Conservation (phyloP, 2,113 vertebrate species). For the Centropristis striata region DNA sequence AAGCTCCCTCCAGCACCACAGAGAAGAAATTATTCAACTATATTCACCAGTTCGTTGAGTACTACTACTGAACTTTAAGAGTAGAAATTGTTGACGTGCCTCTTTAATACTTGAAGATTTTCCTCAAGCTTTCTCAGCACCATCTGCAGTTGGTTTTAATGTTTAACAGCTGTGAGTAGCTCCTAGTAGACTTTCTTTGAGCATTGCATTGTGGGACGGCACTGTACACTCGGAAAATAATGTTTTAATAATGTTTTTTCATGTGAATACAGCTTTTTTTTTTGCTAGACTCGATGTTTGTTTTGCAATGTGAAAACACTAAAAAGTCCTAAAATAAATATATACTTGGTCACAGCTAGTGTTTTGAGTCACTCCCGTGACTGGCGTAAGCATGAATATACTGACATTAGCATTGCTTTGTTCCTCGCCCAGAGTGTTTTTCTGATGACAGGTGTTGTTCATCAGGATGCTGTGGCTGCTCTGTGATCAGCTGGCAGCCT, state of each 20-base stretch:
- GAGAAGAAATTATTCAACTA: neutral
- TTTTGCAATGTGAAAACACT: neutral
- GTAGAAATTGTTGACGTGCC: neutral
- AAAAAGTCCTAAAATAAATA: neutral
- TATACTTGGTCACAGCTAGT: neutral
- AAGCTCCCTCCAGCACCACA: slow-evolving; percentile 1
- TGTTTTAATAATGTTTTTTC: too few species aligned
- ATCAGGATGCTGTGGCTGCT: slow-evolving; percentile 55
- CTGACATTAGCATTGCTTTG: slow-evolving; percentile 46
- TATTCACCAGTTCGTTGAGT: neutral
- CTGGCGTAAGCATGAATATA: neutral
- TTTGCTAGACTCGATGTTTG: too few species aligned
- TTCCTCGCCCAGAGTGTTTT: slow-evolving; percentile 30
- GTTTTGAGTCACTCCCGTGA: neutral
- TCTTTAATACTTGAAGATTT: slow-evolving; percentile 5
- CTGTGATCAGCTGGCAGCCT: slow-evolving; percentile 63
- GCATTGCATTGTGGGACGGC: neutral
- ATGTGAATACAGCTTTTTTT: neutral
- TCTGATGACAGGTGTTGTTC: slow-evolving; percentile 65
- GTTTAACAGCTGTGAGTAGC: slow-evolving; percentile 1
- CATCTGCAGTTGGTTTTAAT: neutral
- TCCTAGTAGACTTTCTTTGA: slow-evolving; percentile 3
- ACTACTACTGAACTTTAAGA: neutral
- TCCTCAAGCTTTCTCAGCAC: neutral
- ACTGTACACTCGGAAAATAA: neutral